A percentile compares a stretch with the other conserved stretches of the same genome.
These are phyloP conservation scores for Pantala flavescens DNA, from an alignment of 1,140 invertebrate genomes.

Conservation along the genomic window DNA sequence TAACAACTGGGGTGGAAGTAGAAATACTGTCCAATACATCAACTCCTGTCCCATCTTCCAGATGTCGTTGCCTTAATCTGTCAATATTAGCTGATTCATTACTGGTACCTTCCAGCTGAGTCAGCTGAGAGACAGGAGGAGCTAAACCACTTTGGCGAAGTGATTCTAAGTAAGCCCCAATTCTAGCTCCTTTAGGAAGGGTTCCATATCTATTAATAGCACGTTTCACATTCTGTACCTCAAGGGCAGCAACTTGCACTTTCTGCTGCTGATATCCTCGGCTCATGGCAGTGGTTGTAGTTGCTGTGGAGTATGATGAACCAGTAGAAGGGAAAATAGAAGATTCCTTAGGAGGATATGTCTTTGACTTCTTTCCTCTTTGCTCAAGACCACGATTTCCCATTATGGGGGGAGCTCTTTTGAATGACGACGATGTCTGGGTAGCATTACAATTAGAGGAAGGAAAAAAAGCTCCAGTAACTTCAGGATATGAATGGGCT, in stretches of 20 bases:
- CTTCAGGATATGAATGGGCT: conserved; percentile 40
- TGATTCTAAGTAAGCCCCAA: conserved; percentile 91
- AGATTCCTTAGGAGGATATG: conserved; percentile 40
- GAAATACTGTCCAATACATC: conserved; percentile 24
- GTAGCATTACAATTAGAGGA: neutral
- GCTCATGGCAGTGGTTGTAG: conserved; percentile 8
- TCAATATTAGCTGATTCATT: conserved; percentile 22
- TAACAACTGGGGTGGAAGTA: conserved; percentile 28
- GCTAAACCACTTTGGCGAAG: conserved; percentile 64
- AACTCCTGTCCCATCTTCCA: conserved; percentile 20
- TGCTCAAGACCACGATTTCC: conserved; percentile 39
- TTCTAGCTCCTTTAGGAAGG: conserved; percentile 85
- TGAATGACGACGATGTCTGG: conserved; percentile 33
- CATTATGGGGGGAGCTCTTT: conserved; percentile 41
- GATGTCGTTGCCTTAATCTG: conserved; percentile 20
- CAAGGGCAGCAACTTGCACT: conserved; percentile 73
- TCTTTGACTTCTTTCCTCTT: conserved; percentile 45
- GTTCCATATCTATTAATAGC: conserved; percentile 96
- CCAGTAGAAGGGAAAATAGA: neutral
- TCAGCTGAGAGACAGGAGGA: conserved; percentile 31
- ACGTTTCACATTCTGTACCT: conserved; percentile 92
- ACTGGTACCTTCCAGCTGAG: conserved; percentile 35
- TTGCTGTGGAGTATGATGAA: conserved; percentile 11
- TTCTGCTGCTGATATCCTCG: conserved; percentile 32
- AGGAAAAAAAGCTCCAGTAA: conserved; percentile 23